A percentile compares a stretch with the other conserved stretches of the same genome.
phyloP scores from a whole-genome alignment of 2,888 invertebrate species.

The Chaetogeoica ovagalla region DNA sequence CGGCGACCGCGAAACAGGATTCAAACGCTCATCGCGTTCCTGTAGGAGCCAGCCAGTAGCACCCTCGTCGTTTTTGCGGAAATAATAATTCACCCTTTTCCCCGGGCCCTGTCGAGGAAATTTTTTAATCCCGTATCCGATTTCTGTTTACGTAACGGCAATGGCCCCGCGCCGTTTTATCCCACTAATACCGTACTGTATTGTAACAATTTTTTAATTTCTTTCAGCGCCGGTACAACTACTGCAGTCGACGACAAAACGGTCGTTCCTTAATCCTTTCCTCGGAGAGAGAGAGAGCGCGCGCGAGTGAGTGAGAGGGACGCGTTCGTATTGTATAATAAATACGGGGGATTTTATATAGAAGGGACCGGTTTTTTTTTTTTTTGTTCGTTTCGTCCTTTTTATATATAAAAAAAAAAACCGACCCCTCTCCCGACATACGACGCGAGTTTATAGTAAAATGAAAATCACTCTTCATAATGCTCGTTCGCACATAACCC shows the following conservation, averaged over 20 bases:
- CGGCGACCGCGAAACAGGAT: neutral
- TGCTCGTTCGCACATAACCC: conserved; percentile 42
- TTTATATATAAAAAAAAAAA: conserved; percentile 37
- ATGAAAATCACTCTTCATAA: conserved; percentile 51
- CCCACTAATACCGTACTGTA: neutral
- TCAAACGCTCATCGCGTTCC: neutral
- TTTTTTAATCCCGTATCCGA: conserved; percentile 50
- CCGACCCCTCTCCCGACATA: conserved; percentile 18
- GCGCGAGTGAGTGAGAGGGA: neutral
- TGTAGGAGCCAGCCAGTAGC: too few relatives aligned
- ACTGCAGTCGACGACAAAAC: conserved; percentile 45
- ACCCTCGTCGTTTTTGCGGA: conserved; percentile 39
- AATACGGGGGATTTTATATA: neutral
- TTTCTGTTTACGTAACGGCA: conserved; percentile 51
- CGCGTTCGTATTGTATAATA: neutral
- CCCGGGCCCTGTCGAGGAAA: conserved; percentile 14
- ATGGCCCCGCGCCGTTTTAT: conserved; percentile 23
- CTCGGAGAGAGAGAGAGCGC: conserved; percentile 18
- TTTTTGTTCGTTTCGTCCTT: conserved; percentile 48
- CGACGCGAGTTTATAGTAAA: conserved; percentile 4
- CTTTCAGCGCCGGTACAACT: conserved; percentile 2
- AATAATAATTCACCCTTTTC: conserved; percentile 33
- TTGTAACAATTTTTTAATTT: conserved; percentile 51
- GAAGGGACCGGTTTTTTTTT: conserved; percentile 50
- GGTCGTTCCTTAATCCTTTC: conserved; percentile 52